phyloP scores from a whole-genome alignment of 2,797 vertebrate species.

The Macropus fuliginosus region DNA sequence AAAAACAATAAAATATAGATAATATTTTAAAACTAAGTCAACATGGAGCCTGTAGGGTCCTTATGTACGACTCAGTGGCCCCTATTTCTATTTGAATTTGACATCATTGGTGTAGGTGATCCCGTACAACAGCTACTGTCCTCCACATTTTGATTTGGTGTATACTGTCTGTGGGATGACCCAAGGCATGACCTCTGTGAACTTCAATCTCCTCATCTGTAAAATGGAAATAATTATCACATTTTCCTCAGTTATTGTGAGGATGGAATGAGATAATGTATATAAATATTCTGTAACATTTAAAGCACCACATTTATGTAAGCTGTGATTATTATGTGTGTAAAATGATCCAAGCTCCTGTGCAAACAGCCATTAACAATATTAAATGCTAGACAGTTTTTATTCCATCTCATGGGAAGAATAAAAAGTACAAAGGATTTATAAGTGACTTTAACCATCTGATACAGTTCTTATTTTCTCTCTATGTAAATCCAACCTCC shows the following conservation, averaged over 20 bases:
- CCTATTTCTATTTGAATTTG: background rate
- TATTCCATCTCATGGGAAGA: background rate
- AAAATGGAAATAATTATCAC: background rate
- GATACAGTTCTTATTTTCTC: background rate
- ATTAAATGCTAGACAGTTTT: background rate
- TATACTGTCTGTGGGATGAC: background rate
- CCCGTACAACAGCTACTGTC: background rate
- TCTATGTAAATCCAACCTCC: background rate
- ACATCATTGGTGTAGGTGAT: background rate
- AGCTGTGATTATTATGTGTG: background rate
- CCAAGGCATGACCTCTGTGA: background rate
- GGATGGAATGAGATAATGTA: background rate
- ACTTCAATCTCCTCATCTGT: background rate
- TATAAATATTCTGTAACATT: background rate
- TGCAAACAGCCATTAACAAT: background rate
- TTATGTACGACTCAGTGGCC: background rate
- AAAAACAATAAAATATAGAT: background rate
- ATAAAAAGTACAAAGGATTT: background rate
- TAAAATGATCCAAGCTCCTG: background rate
- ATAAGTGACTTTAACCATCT: background rate
- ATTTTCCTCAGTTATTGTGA: background rate
- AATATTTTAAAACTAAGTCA: background rate
- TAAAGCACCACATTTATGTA: background rate
- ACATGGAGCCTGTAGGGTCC: background rate
- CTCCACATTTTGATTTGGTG: background rate